Conservation (phyloP, 1,140 invertebrate species). For the Aphaenogaster floridana region DNA sequence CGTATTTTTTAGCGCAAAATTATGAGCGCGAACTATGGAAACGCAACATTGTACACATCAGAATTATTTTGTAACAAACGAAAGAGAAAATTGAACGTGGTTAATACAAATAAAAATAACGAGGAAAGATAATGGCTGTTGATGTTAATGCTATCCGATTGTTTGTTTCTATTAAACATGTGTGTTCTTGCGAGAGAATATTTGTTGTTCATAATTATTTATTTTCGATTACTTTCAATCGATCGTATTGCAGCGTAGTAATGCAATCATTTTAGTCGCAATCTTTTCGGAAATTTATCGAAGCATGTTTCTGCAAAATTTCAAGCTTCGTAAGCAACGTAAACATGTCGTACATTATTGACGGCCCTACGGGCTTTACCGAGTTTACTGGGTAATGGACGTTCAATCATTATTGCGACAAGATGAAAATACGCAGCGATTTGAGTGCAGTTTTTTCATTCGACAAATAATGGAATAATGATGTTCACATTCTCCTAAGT, state of each 20-base stretch:
- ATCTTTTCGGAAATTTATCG: background rate
- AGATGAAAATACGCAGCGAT: background rate
- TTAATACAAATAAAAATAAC: conserved; percentile 8
- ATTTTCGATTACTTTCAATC: conserved; percentile 19
- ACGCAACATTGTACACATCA: background rate
- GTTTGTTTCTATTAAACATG: conserved; percentile 3
- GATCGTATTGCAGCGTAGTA: background rate
- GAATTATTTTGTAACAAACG: background rate
- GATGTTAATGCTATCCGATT: background rate
- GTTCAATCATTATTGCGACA: conserved; percentile 22
- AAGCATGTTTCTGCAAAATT: conserved; percentile 4
- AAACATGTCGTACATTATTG: conserved; percentile 26
- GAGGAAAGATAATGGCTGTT: background rate
- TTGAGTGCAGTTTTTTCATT: background rate
- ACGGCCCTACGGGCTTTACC: background rate
- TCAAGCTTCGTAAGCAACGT: background rate
- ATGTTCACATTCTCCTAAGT: background rate
- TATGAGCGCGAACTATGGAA: background rate
- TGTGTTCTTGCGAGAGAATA: background rate
- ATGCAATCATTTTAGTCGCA: background rate
- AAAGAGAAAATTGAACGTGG: background rate
- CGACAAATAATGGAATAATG: background rate
- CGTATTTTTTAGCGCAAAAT: background rate
- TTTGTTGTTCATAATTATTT: conserved; percentile 20
- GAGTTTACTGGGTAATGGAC: background rate